Evolutionary conservation across 2,888 invertebrate genomes (phyloP).

Genomic region (Xestia c-nigrum): DNA sequence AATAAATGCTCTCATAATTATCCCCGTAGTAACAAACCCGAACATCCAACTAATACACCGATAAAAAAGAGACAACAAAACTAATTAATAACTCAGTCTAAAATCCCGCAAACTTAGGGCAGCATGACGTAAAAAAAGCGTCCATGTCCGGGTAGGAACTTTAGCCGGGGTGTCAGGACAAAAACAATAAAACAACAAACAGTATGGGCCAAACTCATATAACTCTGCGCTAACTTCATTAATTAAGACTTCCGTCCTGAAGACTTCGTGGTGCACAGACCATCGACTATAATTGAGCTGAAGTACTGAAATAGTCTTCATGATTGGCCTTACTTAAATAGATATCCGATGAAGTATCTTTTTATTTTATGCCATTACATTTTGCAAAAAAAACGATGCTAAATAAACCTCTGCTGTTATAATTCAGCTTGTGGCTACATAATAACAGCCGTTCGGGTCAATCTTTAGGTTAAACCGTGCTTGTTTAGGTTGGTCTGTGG

Average conservation of each 20-base stretch:
- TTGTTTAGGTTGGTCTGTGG: no score
- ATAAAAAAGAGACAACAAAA: conserved; percentile 39
- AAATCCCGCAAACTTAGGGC: conserved; percentile 56
- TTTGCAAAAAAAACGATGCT: no score
- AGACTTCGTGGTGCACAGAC: conserved; percentile 39
- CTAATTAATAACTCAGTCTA: conserved; percentile 62
- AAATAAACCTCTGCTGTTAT: no score
- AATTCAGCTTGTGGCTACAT: no score
- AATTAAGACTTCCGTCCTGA: conserved; percentile 67
- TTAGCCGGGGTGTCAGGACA: conserved; percentile 57
- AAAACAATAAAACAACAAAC: conserved; percentile 65
- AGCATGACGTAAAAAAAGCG: conserved; percentile 55
- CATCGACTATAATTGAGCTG: conserved; percentile 3
- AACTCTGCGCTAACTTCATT: conserved; percentile 67
- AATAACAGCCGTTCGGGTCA: no score
- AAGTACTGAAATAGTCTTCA: conserved; percentile 1
- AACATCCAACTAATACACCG: neutral
- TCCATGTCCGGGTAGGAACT: conserved; percentile 50
- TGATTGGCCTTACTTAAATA: neutral
- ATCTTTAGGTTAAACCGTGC: no score
- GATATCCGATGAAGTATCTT: no score
- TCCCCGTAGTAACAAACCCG: neutral
- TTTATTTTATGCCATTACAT: no score
- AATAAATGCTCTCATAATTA: neutral
- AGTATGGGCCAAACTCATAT: conserved; percentile 67